phyloP scores from a whole-genome alignment of 2,797 vertebrate genomes.

The Clamator glandarius region DNA sequence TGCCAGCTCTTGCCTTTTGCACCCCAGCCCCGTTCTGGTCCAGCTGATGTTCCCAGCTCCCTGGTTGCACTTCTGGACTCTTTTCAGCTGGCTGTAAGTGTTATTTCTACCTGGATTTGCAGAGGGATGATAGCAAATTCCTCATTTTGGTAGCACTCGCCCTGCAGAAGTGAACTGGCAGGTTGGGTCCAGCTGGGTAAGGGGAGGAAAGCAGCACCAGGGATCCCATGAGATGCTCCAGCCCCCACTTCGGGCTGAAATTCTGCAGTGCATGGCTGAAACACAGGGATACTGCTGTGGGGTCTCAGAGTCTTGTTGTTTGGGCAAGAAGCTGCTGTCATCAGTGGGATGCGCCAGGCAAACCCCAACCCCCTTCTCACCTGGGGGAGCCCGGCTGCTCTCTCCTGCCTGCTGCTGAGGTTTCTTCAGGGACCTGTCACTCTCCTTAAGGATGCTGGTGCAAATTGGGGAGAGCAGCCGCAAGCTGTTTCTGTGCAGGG shows the following conservation, averaged over 20 bases:
- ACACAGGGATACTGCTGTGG: background rate
- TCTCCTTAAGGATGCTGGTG: background rate
- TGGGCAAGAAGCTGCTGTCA: background rate
- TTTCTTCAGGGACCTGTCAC: background rate
- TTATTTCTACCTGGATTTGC: background rate
- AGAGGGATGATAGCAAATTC: background rate
- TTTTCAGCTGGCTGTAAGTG: background rate
- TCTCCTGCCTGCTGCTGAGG: rapidly evolving
- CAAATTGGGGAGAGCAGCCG: conserved; percentile 30
- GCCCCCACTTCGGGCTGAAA: background rate
- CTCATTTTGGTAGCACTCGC: background rate
- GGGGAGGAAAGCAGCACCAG: background rate
- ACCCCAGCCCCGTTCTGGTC: background rate
- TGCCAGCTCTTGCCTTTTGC: background rate
- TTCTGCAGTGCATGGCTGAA: background rate
- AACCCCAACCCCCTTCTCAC: background rate
- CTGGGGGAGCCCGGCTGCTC: rapidly evolving
- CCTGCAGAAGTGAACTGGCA: background rate
- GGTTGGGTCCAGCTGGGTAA: background rate
- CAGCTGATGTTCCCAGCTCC: background rate
- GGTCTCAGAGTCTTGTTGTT: background rate
- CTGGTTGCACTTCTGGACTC: background rate
- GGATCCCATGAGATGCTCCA: background rate
- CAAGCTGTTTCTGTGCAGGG: conserved; percentile 25
- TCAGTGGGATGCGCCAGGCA: background rate